Conservation (phyloP, 2,797 vertebrate genomes). For the Cossypha dichroa region DNA sequence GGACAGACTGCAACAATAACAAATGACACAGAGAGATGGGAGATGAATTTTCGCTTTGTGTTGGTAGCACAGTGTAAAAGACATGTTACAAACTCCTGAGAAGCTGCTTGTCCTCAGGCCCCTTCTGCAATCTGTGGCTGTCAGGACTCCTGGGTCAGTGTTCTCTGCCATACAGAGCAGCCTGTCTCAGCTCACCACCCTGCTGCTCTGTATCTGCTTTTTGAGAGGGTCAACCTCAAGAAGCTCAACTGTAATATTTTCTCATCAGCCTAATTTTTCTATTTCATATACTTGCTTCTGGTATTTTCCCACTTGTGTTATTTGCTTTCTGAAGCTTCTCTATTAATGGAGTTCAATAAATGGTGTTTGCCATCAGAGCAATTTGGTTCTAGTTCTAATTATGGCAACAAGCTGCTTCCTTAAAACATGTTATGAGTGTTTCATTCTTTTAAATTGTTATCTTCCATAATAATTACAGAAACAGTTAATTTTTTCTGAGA, state of each 20-base stretch:
- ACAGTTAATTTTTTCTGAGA: constrained; percentile 73
- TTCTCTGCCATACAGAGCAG: not conserved
- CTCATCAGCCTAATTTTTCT: not conserved
- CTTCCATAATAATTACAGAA: constrained; percentile 78
- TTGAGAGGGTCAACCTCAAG: not conserved
- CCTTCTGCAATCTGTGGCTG: not conserved
- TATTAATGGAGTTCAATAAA: constrained; percentile 70
- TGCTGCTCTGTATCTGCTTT: not conserved
- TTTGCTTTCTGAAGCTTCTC: constrained; percentile 52
- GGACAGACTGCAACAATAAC: not conserved
- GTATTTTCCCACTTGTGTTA: constrained; percentile 46
- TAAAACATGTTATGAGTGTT: constrained; percentile 72
- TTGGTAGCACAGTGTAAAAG: not conserved
- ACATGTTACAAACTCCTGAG: not conserved
- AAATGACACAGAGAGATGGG: not conserved
- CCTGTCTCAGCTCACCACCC: not conserved
- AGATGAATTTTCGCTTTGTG: not conserved
- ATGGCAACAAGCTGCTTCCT: constrained; percentile 77
- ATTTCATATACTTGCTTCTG: not conserved
- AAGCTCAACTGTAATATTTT: not conserved
- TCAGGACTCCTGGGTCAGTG: not conserved
- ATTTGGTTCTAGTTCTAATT: constrained; percentile 79
- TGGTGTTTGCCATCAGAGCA: constrained; percentile 77
- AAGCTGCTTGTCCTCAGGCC: not conserved
- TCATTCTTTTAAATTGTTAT: constrained; percentile 80